phyloP scores from a whole-genome alignment of 2,797 vertebrate species.

The Danio aesculapii region DNA sequence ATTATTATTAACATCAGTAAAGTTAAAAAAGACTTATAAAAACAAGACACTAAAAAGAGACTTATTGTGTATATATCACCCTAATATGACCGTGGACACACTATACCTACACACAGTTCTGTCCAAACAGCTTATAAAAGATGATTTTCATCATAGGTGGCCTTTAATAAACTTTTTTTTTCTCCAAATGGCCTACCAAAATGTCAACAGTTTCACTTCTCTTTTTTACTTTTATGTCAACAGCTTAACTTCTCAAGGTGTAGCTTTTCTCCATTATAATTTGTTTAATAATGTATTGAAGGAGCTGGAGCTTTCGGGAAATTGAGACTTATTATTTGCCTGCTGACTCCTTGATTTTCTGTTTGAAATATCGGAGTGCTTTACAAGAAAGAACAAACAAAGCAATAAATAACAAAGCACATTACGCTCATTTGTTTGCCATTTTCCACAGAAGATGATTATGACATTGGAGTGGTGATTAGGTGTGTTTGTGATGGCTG shows the following conservation, averaged over 20 bases:
- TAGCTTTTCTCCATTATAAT: neutral
- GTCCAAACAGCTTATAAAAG: too few relatives aligned
- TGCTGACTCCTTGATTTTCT: neutral
- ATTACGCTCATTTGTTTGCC: constrained; percentile 19
- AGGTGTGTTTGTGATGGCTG: constrained; percentile 43
- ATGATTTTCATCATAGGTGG: too few relatives aligned
- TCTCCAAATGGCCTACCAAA: neutral
- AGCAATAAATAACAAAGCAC: neutral
- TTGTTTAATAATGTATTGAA: neutral
- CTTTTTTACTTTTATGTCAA: neutral
- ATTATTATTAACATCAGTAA: too few relatives aligned
- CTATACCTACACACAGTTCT: too few relatives aligned
- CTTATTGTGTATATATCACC: too few relatives aligned
- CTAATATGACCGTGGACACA: too few relatives aligned
- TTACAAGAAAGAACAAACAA: constrained; percentile 15
- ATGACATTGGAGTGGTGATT: constrained; percentile 29
- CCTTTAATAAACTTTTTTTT: neutral
- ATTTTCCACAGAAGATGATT: neutral
- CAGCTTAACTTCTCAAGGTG: neutral
- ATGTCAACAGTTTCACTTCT: neutral
- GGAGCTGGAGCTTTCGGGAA: neutral
- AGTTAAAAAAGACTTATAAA: too few relatives aligned
- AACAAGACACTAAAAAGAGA: too few relatives aligned
- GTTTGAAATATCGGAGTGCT: neutral
- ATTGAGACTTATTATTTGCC: neutral